Conservation (phyloP, 2,797 vertebrate genomes). For the Typhlichthys eigenmanni region DNA sequence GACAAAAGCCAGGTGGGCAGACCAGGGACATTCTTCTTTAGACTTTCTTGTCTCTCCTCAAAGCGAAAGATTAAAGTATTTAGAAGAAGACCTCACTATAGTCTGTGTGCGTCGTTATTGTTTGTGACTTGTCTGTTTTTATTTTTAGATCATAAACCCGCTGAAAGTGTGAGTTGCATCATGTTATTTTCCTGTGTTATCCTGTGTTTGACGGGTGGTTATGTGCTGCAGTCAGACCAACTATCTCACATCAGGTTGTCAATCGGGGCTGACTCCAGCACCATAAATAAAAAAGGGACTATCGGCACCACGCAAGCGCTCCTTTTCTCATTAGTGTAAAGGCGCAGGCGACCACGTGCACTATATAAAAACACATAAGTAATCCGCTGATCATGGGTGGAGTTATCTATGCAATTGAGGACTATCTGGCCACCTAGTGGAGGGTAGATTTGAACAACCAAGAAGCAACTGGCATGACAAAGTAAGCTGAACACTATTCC, state of each 20-base stretch:
- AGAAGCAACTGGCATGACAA: no score
- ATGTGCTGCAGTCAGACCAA: no score
- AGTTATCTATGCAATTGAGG: no score
- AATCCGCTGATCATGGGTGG: no score
- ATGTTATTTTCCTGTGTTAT: conserved; percentile 27
- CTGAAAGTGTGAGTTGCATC: neutral
- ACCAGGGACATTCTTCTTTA: conserved; percentile 11
- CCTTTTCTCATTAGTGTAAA: neutral
- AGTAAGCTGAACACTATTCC: no score
- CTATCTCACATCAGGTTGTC: conserved; percentile 43
- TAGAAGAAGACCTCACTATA: neutral
- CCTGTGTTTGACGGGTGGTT: conserved; percentile 27
- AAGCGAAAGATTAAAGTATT: neutral
- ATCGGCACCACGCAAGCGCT: conserved; percentile 45
- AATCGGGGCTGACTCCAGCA: conserved; percentile 52
- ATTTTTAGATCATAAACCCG: neutral
- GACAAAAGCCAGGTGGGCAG: conserved; percentile 7
- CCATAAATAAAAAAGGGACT: conserved; percentile 71
- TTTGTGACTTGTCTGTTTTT: no score
- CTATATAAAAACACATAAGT: no score
- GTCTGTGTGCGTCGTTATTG: no score
- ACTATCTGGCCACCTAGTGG: no score
- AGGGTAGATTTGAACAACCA: no score
- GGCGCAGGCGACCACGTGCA: no score
- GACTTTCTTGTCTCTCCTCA: neutral